Evolutionary conservation across 2,797 vertebrate species (phyloP), one percentile per base, ranked within the genome.

Genomic region (Myripristis jacobus): DNA sequence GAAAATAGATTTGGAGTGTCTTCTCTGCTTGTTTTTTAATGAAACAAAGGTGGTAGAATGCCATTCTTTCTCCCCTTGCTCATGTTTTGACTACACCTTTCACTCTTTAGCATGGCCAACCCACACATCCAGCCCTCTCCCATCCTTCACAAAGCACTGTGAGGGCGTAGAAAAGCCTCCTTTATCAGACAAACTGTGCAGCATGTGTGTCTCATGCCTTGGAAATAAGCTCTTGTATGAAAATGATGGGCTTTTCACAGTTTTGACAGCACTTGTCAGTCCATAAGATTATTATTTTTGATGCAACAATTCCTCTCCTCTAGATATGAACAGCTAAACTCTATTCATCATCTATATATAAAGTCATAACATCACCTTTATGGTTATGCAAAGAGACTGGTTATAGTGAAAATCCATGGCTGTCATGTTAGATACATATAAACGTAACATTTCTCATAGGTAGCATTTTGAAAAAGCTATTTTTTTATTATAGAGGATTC

Each of bases 31-130:
- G 66, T 50, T 66, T 66, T 82, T 56, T 52, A 41, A 21, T 54
- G 31, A 72, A 65, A 51, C n/a, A 12, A 54, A 77, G 47, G 24
- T 29, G 16, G 59, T 70, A 60, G 51, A 68, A 70, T 65, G 66
- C 27, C 18, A 57, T 38, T 64, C 29, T 60, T 67, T 43, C 66
- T 74, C 31, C 54, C 41, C 31, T 46, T 43, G 29, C 43, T 38
- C 50, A 44, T 87, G 75, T 83, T 84, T 74, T 79, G 82, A 75
- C 77, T 77, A 71, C 11, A 41, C 38, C 59, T 36, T 53, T 72
- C 29, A 27, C 29, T 69, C 67, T 69, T 81, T 70, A 71, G 59
- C 43, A 59, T 69, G 52, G 56, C 48, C 27, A 55, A 25, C 46
- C 73, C 76, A 82, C 77, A 78, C 69, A 73, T 13, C 67, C 60